Evolutionary conservation across 2,888 invertebrate species (phyloP), one percentile per base, ranked within the genome.

Genomic region (Schrankia costaestrigalis): DNA sequence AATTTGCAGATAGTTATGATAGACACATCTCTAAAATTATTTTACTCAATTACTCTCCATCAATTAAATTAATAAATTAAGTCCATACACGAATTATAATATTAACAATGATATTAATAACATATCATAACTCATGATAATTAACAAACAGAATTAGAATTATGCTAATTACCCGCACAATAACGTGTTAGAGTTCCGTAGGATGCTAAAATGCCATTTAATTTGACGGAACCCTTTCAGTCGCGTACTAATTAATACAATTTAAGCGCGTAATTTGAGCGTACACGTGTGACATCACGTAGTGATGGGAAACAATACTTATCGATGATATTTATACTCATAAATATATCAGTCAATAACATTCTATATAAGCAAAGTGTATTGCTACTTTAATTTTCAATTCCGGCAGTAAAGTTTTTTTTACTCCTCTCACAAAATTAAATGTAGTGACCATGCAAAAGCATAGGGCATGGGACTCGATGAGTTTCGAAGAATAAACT

Each of bases 171-270:
- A 79, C 83, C 81, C 82, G 50, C 61, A 81, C 35, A 63, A 65
- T 64, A 63, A 63, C 63, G 55, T n/a, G 48, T 45, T 46, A 55
- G 58, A 56, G 61, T 56, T 43, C 40, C 51, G 55, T 63, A 56
- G 51, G 52, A 53, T 62, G 59, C 56, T 60, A 68, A 68, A 71
- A 74, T 71, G 63, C 58, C 71, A 65, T 71, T 74, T 73, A 73
- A 80, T 78, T 76, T 56, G 60, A 72, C 66, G 62, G 75, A 84
- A 85, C 86, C 86, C 85, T 87, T 82, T 83, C 66, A 68, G 73
- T 62, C 71, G 77, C 75, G 75, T 71, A 71, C 72, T 86, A 83
- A 85, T 86, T 85, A 85, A 85, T 81, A 77, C 84, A 85, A 86
- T 87, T 83, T 80, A 76, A 77, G 64, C 77, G 76, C 67, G 77